These are phyloP conservation scores for Prochilodus magdalenae DNA, from an alignment of 2,113 vertebrate species.

Conservation along the genomic window DNA sequence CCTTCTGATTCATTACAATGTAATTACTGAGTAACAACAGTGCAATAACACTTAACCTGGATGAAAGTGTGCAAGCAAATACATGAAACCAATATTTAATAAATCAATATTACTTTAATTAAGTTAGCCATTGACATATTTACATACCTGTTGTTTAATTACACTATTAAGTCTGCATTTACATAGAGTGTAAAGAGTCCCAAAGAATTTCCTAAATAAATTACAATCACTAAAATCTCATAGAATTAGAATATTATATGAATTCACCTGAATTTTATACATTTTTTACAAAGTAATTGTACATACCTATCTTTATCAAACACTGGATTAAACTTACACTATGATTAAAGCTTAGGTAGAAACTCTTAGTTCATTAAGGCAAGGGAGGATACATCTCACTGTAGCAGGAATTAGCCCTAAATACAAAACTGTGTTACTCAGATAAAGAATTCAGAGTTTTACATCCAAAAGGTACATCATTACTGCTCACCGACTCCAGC, in stretches of 20 bases:
- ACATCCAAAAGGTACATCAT: not conserved
- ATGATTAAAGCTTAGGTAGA: not conserved
- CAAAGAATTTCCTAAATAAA: conserved; percentile 9
- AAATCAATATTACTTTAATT: conserved; percentile 29
- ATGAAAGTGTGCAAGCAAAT: not conserved
- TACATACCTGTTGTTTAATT: not conserved
- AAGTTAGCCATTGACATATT: not conserved
- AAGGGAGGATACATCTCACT: not conserved
- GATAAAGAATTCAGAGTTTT: not conserved
- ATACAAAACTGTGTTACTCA: not conserved
- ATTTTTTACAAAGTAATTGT: not conserved
- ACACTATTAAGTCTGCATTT: conserved; percentile 5
- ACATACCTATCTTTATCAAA: not conserved
- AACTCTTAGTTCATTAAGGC: not conserved
- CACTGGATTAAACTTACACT: not conserved
- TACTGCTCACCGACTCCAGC: not conserved
- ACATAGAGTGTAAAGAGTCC: not conserved
- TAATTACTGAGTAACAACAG: not conserved
- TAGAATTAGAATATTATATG: not conserved
- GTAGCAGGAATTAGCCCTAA: not conserved
- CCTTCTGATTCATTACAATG: conserved; percentile 1
- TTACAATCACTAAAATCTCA: conserved; percentile 1
- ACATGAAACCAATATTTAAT: too few relatives aligned
- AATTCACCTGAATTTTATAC: not conserved
- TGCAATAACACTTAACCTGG: not conserved